Base-by-base conservation (phyloP, 2,888 invertebrate species). In the Frankliniella intonsa region DNA sequence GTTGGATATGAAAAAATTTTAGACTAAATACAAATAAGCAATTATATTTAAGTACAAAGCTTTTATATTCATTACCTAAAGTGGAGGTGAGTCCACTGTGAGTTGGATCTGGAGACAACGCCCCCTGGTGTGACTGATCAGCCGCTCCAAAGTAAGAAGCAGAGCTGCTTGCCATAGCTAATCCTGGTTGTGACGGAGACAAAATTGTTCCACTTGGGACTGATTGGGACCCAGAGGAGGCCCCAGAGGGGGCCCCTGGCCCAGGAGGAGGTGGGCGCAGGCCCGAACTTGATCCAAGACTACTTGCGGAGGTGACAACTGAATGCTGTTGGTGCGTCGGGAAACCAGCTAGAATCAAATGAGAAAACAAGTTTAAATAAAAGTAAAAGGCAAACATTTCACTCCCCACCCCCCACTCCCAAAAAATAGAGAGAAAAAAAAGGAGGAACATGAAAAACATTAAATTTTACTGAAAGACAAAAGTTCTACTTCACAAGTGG, bases 311-410 rank as follows among this genome's bases (percentile, higher is more conserved):
- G 3, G 69, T 22, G 69, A 69, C 69, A 7, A 69, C 69, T 22
- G 22, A 22, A 22, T 69, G 69, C 7, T 69, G 22, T 11, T n/a
- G 69, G 22, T 69, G 69, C 9, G 19, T 69, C 69, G n/a, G 69
- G 69, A 22, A 82, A 55, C 83, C 79, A 84, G 80, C 49, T 80
- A 80, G 83, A 83, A 83, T 83, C 80, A 83, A 84, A 84, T 80
- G 85, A 84, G 84, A 83, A 50, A 82, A 86, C 83, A 38, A 38
- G 38, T 38, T 38, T 38, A n/a, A n/a, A n/a, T n/a, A n/a, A n/a
- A n/a, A n/a, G n/a, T 38, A 5, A 38, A 38, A 38, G 5, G 38
- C 38, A 38, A 38, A 38, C 38, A 38, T 38, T 38, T 5, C 38
- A 38, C n/a, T n/a, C n/a, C n/a, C n/a, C n/a, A n/a, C n/a, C n/a